Base-by-base conservation (phyloP, 64 coral and sea anemone species). In the Hydrozoanthus tunicans region DNA sequence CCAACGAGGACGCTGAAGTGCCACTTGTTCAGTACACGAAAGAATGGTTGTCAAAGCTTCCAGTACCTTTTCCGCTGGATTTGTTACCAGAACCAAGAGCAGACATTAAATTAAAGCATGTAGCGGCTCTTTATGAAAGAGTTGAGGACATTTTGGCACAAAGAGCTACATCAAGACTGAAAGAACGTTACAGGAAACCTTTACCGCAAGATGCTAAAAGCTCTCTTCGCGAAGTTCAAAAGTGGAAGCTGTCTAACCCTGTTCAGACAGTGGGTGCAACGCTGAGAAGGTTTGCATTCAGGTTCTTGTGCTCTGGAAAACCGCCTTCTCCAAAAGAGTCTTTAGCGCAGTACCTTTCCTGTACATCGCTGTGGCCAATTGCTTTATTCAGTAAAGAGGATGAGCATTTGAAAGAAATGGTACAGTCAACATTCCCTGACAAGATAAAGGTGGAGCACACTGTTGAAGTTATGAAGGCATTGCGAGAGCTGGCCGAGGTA, bases 91-190 rank as follows among this genome's bases (percentile, higher is more conserved):
- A 94, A 64, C 82, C 82, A 20, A 61, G 82, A 13, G 82, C 82
- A 67, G 67, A 91, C 9, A 92, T 99, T 7, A 77, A 92, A 59
- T 73, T 99, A 1, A 90, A 58, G 13, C 97, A 99, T 56, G 92
- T 99, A 17, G 94, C 90, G 8, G 97, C 90, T 58, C 77, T 99
- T 10, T 99, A 96, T 62, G 89, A 99, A 66, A 90, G 91, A 3
- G 78, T 99, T 9, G 97, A 99, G 59, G 97, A 99, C 76, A 89
- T 91, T 6, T 71, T 99, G 15, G 90, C 97, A 24, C 17, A 80
- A 59, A 59, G 15, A 58, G 26, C 78, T 10, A 80, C 17, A 80
- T 58, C 15, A 23, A 80, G 78, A 60, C 59, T 80, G 23, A 61
- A 59, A 20, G 9, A 80, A 7, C 57, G 23, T 9, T 80, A 80